Base-by-base conservation (phyloP, 2,113 vertebrate genomes). In the Prolemur simus region DNA sequence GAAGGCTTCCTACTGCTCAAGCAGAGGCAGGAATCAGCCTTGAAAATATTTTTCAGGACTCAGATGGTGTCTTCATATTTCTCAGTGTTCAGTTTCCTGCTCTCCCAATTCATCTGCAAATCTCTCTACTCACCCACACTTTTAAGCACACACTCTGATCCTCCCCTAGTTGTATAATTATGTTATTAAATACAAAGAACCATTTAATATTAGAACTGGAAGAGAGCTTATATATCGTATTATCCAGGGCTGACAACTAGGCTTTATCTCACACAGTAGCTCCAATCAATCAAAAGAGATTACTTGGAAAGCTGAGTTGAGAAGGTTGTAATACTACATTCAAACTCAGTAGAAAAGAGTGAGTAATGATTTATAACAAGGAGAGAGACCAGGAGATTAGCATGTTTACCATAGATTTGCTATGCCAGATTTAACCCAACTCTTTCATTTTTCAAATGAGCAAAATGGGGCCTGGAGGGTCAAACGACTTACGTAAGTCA, bases 21-120 rank as follows among this genome's bases (percentile, higher is more conserved):
- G 71, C 76, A 80, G 47, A 89, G 85, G 20, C 76, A 14, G 74
- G 77, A 96, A 82, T 97, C 95, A 96, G 60, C 14, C 84, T 96
- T n/a, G 66, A 76, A 97, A 87, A 94, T 94, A 87, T 71, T 92
- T 92, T 83, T 91, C 18, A 54, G 82, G 71, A 83, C 45, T 94
- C 71, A 45, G 34, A 86, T 29, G 34, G 32, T 52, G 12, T 85
- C 92, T 85, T 96, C 58, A 10, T 49, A 63, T 78, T 91, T 94
- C 54, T 81, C 21, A 25, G 27, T 21, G 29, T 9, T 90, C 34
- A 8, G 15, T 64, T 84, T 21, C 23, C 29, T 90, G 21, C 66
- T 21, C 32, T 93, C n/a, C 17, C 49, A 84, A 6, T 21, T 32
- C 64, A 49, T 49, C 54, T 20, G 9, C 11, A 80, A 7, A 18